Conservation (phyloP, 2,797 vertebrate species). For the Caiman crocodilus region DNA sequence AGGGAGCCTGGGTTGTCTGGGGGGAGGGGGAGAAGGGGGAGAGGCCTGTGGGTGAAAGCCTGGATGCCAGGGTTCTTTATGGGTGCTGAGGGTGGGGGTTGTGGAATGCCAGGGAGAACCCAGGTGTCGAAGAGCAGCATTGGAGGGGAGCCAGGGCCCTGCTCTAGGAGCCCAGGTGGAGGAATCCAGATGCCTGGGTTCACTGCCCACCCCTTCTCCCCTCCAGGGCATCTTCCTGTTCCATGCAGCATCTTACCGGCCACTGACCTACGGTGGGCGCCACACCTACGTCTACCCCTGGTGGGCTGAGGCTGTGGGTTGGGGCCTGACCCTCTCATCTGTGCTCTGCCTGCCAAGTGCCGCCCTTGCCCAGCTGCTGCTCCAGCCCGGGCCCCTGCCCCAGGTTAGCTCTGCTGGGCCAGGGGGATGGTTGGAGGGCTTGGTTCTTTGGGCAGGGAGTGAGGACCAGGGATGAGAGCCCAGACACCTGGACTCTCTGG, state of each 20-base stretch:
- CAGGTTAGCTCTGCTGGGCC: too few species aligned
- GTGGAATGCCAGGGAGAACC: not conserved
- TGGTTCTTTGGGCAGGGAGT: too few species aligned
- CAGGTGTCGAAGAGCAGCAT: too few species aligned
- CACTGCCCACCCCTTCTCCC: constrained; percentile 22
- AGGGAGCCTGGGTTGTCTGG: too few species aligned
- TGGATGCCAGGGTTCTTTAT: not conserved
- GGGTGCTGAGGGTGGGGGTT: not conserved
- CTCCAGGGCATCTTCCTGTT: constrained; percentile 92
- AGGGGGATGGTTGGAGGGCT: not conserved
- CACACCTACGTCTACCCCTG: constrained; percentile 92
- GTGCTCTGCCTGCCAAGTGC: constrained; percentile 94
- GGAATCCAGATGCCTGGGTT: too few species aligned
- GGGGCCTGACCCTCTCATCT: constrained; percentile 91
- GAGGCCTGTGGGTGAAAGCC: too few species aligned
- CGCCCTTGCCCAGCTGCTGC: constrained; percentile 87
- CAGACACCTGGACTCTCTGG: too few species aligned
- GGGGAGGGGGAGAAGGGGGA: too few species aligned
- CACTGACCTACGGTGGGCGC: constrained; percentile 89
- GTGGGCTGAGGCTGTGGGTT: constrained; percentile 94
- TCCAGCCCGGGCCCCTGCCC: constrained; percentile 14
- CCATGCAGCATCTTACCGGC: constrained; percentile 93
- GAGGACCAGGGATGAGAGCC: too few species aligned
- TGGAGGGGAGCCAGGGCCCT: too few species aligned
- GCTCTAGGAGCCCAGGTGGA: too few species aligned